phyloP scores from a whole-genome alignment of 2,113 vertebrate genomes.

The Phyllopteryx taeniolatus region DNA sequence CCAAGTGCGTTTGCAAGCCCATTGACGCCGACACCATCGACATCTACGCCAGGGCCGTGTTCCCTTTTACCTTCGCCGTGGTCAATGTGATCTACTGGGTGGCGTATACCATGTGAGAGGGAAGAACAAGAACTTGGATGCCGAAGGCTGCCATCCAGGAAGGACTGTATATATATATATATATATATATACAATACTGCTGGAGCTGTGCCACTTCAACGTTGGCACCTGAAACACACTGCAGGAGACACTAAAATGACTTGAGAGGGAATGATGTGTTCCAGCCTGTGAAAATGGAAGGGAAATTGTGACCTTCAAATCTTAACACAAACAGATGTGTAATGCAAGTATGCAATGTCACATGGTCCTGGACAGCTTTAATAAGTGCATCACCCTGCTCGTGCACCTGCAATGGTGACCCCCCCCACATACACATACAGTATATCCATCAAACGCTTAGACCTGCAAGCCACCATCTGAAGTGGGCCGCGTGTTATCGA shows the following conservation, averaged over 20 bases:
- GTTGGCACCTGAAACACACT: constrained; percentile 30
- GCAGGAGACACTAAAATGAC: constrained; percentile 16
- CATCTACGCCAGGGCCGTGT: constrained; percentile 91
- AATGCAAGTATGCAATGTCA: background rate
- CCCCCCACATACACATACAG: background rate
- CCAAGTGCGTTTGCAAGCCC: constrained; percentile 87
- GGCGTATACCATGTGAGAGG: constrained; percentile 86
- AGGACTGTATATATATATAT: constrained; percentile 45
- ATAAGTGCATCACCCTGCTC: constrained; percentile 1
- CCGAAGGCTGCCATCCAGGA: constrained; percentile 21
- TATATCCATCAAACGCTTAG: constrained; percentile 14
- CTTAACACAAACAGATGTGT: background rate
- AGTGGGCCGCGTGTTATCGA: constrained; percentile 37
- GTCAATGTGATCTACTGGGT: constrained; percentile 98
- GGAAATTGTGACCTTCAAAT: constrained; percentile 27
- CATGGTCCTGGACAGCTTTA: constrained; percentile 3
- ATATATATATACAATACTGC: constrained; percentile 53
- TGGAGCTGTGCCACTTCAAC: constrained; percentile 38
- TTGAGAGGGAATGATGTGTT: constrained; percentile 24
- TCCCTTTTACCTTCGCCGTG: constrained; percentile 92
- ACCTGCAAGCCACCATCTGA: constrained; percentile 21
- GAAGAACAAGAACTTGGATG: constrained; percentile 13
- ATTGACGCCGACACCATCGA: constrained; percentile 96
- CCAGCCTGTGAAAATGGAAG: constrained; percentile 34
- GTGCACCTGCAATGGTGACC: constrained; percentile 14